phyloP scores from a whole-genome alignment of 2,888 invertebrate genomes.

The Calameuta pallipes region DNA sequence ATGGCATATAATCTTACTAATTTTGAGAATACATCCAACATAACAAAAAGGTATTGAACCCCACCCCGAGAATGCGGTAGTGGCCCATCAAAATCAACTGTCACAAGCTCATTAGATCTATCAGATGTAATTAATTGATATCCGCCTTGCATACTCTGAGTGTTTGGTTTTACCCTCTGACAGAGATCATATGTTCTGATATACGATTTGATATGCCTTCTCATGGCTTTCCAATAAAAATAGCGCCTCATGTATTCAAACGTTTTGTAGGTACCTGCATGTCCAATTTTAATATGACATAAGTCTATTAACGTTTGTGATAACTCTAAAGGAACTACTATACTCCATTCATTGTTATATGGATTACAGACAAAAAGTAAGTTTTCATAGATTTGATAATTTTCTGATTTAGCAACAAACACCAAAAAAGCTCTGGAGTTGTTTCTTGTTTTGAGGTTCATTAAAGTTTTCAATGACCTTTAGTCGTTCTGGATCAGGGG shows the following conservation, averaged over 20 bases:
- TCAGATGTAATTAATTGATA: conserved; percentile 1
- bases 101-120: conserved; percentile 13
- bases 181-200: conserved; percentile 15
- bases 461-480: too few species aligned
- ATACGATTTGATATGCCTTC: conserved; percentile 1
- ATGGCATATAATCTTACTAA: conserved; percentile 17
- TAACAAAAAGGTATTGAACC: conserved; percentile 17
- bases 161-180: conserved; percentile 11
- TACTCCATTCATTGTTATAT: too few species aligned
- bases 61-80: conserved; percentile 12
- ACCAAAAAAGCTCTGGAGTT: too few species aligned
- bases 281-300: conserved; percentile 1
- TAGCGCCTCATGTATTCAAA: neutral
- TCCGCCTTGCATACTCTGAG: conserved; percentile 10
- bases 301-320: neutral
- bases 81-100: conserved; percentile 22
- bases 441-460: too few species aligned
- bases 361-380: too few species aligned
- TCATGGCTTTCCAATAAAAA: conserved; percentile 15
- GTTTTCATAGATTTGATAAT: too few species aligned
- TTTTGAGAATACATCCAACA: conserved; percentile 17
- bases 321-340: too few species aligned
- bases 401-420: too few species aligned
- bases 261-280: conserved; percentile 9
- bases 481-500: too few species aligned